These are phyloP conservation scores for Strix uralensis DNA, from an alignment of 2,113 vertebrate species.

Conservation along the genomic window DNA sequence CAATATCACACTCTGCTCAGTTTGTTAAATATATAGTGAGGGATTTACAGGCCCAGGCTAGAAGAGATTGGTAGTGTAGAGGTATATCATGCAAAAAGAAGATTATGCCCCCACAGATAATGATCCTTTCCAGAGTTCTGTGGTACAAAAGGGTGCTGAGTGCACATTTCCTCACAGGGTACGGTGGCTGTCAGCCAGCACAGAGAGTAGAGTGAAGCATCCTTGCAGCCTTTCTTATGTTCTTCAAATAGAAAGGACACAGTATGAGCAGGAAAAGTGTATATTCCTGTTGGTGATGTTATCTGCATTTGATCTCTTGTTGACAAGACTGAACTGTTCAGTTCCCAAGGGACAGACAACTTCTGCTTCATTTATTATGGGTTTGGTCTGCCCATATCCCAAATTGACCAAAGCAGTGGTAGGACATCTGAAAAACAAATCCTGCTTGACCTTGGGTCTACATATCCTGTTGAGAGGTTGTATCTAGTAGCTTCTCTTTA, in stretches of 20 bases:
- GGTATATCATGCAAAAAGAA: not conserved
- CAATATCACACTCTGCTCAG: not conserved
- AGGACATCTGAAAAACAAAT: not conserved
- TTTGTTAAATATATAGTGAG: not conserved
- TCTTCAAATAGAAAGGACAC: not conserved
- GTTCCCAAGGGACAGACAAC: not conserved
- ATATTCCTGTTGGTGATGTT: not conserved
- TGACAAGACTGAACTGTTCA: not conserved
- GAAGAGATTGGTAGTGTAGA: not conserved
- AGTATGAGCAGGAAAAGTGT: not conserved
- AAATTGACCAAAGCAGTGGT: not conserved
- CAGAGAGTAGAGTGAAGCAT: not conserved
- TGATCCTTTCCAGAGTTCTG: not conserved
- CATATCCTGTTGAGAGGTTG: not conserved
- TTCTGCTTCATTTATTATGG: not conserved
- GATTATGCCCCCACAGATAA: not conserved
- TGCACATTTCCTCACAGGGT: accelerated
- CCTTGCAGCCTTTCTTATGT: not conserved
- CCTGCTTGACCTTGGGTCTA: not conserved
- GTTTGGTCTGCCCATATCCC: not conserved
- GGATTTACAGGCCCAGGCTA: not conserved
- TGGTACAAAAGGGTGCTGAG: not conserved
- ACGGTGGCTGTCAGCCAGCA: not conserved
- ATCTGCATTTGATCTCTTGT: not conserved
- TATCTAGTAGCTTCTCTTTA: not conserved